Evolutionary conservation across 2,888 invertebrate species (phyloP).

Genomic region (Drosophila mimetica): DNA sequence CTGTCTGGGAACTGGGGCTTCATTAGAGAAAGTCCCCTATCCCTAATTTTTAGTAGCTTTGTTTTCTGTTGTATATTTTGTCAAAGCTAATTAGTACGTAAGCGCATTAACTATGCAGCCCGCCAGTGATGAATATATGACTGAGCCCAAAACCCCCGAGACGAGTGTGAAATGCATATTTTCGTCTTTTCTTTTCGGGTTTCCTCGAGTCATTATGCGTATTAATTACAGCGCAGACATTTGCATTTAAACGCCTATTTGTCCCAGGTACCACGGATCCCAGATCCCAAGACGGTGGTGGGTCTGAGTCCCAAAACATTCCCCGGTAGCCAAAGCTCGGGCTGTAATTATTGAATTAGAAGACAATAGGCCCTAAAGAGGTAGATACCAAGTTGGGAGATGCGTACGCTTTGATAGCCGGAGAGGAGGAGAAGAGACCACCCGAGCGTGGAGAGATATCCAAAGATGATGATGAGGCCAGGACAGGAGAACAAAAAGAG

Average conservation of each 20-base stretch:
- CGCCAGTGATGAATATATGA: constrained; percentile 70
- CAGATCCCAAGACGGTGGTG: constrained; percentile 53
- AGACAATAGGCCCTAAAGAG: constrained; percentile 65
- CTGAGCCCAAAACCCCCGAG: constrained; percentile 28
- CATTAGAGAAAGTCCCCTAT: constrained; percentile 70
- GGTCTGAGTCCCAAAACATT: constrained; percentile 50
- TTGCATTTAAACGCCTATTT: constrained; percentile 79
- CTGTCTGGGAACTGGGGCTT: constrained; percentile 54
- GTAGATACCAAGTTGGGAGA: constrained; percentile 45
- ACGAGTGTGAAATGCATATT: constrained; percentile 74
- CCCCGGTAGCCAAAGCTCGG: constrained; percentile 62
- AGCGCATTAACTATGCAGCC: constrained; percentile 69
- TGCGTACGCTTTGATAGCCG: constrained; percentile 69
- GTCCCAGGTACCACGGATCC: constrained; percentile 44
- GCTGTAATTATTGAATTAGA: constrained; percentile 77
- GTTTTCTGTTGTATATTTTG: constrained; percentile 72
- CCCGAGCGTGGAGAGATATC: constrained; percentile 68
- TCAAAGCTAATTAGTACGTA: constrained; percentile 82
- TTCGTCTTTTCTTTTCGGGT: constrained; percentile 44
- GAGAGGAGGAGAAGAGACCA: constrained; percentile 54
- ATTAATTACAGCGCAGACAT: constrained; percentile 80
- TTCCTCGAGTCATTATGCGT: constrained; percentile 75
- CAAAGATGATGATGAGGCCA: constrained; percentile 48
- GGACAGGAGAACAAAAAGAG: constrained; percentile 74
- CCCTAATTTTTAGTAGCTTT: constrained; percentile 73